Conservation (phyloP, 2,888 invertebrate genomes). For the Eugnorisma glareosa region DNA sequence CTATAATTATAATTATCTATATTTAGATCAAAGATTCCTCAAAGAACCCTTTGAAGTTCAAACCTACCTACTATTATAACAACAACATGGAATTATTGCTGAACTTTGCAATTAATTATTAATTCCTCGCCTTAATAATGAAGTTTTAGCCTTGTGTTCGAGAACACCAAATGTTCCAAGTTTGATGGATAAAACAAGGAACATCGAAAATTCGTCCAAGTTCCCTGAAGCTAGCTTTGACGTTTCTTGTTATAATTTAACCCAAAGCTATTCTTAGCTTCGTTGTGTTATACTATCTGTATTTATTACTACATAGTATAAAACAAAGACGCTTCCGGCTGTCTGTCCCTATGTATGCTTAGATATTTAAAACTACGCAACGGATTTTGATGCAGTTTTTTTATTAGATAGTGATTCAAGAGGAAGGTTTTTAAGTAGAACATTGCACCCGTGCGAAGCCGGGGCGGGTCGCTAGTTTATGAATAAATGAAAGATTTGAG, state of each 20-base stretch:
- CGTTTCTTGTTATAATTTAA: constrained; percentile 47
- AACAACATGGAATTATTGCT: constrained; percentile 56
- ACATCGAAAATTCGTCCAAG: constrained; percentile 56
- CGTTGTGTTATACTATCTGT: constrained; percentile 7
- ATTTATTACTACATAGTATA: too few species aligned
- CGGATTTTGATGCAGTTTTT: too few species aligned
- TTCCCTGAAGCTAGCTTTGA: constrained; percentile 50
- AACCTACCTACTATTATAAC: constrained; percentile 36
- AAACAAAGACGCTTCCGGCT: too few species aligned
- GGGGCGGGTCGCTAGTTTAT: too few species aligned
- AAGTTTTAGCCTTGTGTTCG: constrained; percentile 61
- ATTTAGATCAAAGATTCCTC: constrained; percentile 34
- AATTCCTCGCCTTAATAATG: constrained; percentile 58
- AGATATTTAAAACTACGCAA: too few species aligned
- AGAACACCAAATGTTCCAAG: constrained; percentile 61
- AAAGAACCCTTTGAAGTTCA: constrained; percentile 44
- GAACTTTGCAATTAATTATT: constrained; percentile 64
- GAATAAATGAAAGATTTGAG: neutral
- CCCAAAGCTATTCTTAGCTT: constrained; percentile 22
- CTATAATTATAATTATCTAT: constrained; percentile 9
- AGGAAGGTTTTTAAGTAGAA: too few species aligned
- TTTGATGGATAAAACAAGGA: constrained; percentile 65
- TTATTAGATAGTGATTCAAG: too few species aligned
- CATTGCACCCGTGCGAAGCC: too few species aligned
- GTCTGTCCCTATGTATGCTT: too few species aligned